Evolutionary conservation across 2,113 vertebrate species (phyloP), one percentile per base, ranked within the genome.

Genomic region (Hippocampus zosterae): DNA sequence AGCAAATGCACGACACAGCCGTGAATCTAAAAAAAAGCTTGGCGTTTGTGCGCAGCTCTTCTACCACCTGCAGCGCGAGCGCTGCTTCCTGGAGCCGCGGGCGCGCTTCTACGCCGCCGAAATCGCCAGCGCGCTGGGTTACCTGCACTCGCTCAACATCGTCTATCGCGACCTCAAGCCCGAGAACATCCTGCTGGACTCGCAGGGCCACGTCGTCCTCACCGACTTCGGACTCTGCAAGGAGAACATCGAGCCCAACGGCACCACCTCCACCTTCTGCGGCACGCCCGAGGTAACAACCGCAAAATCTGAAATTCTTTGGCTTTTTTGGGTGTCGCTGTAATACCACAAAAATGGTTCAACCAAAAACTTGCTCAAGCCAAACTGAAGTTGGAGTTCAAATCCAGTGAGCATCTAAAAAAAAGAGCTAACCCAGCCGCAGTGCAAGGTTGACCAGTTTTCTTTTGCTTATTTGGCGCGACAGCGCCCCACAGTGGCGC

Each of bases 201-300:
- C 95, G 0, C 95, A 99, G 85, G 97, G 97, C 8, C 97, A 99
- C 88, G 98, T 99, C 73, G 94, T 98, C 68, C 92, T 99, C 68
- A 99, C 97, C 9, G 97, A 99, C 84, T 99, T 99, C 3, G 97
- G 97, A 55, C 95, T 99, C 71, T 99, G 97, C 92, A 99, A 99
- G 80, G 97, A 99, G 89, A 98, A 98, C 87, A 99, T 99, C 1
- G 97, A 99, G 77, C 95, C 93, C 83, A 98, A 98, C 0, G 96
- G 96, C 79, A 99, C 97, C 0, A 99, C 97, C 0, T 99, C 97
- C 50, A 99, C 97, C 3, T 99, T 99, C 93, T 99, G 97, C 0
- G 97, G 96, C 85, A 99, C 97, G 0, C 97, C 97, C 0, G 97
- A 99, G 95, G 97, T 99, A 92, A 33, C 0, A 87, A 55, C 46